Base-by-base conservation (phyloP, 2,888 invertebrate genomes). In the Ennomos quercinarius region DNA sequence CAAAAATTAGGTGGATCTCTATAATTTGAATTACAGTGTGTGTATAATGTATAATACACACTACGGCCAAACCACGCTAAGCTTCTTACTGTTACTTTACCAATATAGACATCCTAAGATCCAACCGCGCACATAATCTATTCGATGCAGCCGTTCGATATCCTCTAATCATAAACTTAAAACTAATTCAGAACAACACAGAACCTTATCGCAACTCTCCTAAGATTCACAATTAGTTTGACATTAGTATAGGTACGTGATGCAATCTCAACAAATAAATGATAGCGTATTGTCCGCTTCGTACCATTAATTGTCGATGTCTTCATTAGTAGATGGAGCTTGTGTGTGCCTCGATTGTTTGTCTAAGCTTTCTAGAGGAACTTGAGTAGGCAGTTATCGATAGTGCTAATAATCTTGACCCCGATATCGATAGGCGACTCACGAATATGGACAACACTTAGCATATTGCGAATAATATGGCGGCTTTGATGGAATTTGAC, bases 281-380 rank as follows among this genome's bases (percentile, higher is more conserved):
- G 73, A 77, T 74, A 71, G 68, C 42, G 67, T 70, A 76, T 76
- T 74, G 77, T 77, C 68, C 65, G 68, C 63, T 63, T 70, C 58
- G 63, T 71, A 74, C 74, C 73, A 78, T 77, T 80, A 78, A 81
- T 78, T 74, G 73, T 74, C 67, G 72, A 86, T 80, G 75, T 74
- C 78, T 87, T 84, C 80, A 86, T 87, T 84, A 84, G 79, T 73
- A 61, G 68, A 67, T 72, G 70, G 61, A 61, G 67, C 72, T 76
- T 66, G 66, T 71, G 73, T 77, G 74, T 80, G 74, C 68, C 64
- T 46, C 50, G 63, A 61, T 67, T 79, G 74, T 84, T 87, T 85
- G 78, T 72, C 62, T 68, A 75, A 82, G 77, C 87, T 91, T 90
- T 91, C 89, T 87, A 82, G 77, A 81, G 83, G 83, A 86, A 86